Evolutionary conservation across 2,113 vertebrate species (phyloP).

Genomic region (Spermophilus dauricus): DNA sequence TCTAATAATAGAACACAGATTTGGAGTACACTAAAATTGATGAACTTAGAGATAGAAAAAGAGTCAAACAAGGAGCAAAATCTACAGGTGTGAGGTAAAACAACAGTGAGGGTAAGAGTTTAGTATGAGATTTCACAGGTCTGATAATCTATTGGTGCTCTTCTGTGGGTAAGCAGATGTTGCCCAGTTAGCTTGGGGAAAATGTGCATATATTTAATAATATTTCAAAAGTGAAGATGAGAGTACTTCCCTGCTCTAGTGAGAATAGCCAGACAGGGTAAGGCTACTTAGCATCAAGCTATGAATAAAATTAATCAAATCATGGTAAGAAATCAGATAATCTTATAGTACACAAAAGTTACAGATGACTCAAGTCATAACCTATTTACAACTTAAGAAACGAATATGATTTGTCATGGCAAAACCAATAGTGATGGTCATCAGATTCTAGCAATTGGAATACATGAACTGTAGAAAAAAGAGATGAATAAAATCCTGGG

Average conservation of each 20-base stretch:
- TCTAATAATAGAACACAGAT: background rate
- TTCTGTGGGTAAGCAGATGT: background rate
- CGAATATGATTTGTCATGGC: background rate
- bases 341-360: background rate
- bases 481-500: background rate
- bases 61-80: background rate
- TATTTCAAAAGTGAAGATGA: background rate
- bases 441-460: background rate
- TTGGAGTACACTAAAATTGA: background rate
- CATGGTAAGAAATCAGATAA: background rate
- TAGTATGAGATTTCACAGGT: background rate
- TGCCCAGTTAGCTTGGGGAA: background rate
- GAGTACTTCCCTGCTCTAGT: background rate
- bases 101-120: background rate
- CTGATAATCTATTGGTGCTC: background rate
- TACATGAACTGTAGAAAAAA: background rate
- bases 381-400: background rate
- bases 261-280: background rate
- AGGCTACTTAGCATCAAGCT: background rate
- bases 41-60: background rate
- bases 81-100: constrained; percentile 7
- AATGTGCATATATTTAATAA: background rate
- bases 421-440: background rate
- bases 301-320: background rate
- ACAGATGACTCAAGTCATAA: background rate